Base-by-base conservation (phyloP, 2,797 vertebrate genomes). In the Lutjanus campechanus region DNA sequence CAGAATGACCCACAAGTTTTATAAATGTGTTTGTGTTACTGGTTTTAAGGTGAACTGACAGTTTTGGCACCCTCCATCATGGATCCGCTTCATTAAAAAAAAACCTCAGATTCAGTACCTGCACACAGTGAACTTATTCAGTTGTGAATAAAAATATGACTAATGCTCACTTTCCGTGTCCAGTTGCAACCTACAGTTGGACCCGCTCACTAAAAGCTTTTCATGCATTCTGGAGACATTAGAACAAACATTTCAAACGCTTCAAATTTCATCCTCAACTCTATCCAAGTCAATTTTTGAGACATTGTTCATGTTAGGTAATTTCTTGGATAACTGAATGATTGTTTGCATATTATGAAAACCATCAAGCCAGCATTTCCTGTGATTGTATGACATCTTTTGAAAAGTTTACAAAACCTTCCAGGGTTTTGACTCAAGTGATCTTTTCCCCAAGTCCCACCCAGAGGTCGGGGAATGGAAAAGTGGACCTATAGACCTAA, bases 311-410 rank as follows among this genome's bases (percentile, higher is more conserved):
- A 47, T 7, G 54, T 47, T 1, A 7, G 53, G 41, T 40, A 0
- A 29, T 62, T 68, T 77, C 2, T 10, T 25, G 1, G 17, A 41
- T 13, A 9, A 5, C 12, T 0, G 43, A 56, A 9, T 25, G 65
- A 66, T 12, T 56, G 43, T 50, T 56, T 68, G 53, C 36, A 80
- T 0, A 13, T 16, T 5, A 44, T 60, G 19, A 56, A 80, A 77
- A 13, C 20, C 0, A 4, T 17, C 3, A 11, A 2, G 6, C 20
- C 15, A 54, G 50, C 16, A 11, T 29, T 41, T 29, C 40, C 20
- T 74, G 50, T 16, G n/a, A 20, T 41, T 11, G 5, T 19, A 8
- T 47, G 69, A 64, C n/a, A 5, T 75, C 11, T 66, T 65, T 22
- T 51, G 19, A 66, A 51, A 5, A 10, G 17, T 59, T 76, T 60